These are phyloP conservation scores for Albula goreensis DNA, from an alignment of 2,113 vertebrate species.

Conservation along the genomic window DNA sequence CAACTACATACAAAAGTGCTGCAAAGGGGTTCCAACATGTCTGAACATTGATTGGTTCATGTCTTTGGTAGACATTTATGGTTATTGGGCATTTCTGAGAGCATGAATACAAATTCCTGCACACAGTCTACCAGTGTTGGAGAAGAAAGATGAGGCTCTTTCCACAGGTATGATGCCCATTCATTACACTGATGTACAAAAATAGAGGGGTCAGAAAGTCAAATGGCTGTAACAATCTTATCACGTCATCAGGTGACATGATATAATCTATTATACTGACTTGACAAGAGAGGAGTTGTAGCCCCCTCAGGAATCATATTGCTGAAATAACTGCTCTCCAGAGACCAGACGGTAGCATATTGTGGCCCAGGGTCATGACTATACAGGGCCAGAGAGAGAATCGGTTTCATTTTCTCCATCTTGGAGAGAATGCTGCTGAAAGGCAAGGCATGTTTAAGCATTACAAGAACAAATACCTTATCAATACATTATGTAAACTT, in stretches of 20 bases:
- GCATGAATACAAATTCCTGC: too few relatives aligned
- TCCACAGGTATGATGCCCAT: neutral
- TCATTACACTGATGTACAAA: neutral
- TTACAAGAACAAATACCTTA: too few relatives aligned
- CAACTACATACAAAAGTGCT: too few relatives aligned
- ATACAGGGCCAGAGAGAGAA: constrained; percentile 32
- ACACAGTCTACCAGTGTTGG: too few relatives aligned
- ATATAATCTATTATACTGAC: constrained; percentile 50
- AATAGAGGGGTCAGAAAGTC: constrained; percentile 47
- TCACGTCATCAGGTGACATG: constrained; percentile 46
- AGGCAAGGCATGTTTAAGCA: too few relatives aligned
- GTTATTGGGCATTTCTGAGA: too few relatives aligned
- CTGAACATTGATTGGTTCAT: too few relatives aligned
- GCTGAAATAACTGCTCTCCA: constrained; percentile 50
- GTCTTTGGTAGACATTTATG: too few relatives aligned
- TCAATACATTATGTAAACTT: too few relatives aligned
- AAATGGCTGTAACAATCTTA: constrained; percentile 58
- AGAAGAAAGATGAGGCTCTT: too few relatives aligned
- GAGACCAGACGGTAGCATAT: constrained; percentile 21
- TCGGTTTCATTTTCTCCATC: neutral
- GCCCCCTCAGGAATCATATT: constrained; percentile 53
- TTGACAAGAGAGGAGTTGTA: constrained; percentile 24
- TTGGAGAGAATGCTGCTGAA: neutral
- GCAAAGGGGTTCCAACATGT: too few relatives aligned
- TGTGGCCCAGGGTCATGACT: constrained; percentile 33